phyloP scores from a whole-genome alignment of 2,797 vertebrate species.

The Silurus aristotelis region DNA sequence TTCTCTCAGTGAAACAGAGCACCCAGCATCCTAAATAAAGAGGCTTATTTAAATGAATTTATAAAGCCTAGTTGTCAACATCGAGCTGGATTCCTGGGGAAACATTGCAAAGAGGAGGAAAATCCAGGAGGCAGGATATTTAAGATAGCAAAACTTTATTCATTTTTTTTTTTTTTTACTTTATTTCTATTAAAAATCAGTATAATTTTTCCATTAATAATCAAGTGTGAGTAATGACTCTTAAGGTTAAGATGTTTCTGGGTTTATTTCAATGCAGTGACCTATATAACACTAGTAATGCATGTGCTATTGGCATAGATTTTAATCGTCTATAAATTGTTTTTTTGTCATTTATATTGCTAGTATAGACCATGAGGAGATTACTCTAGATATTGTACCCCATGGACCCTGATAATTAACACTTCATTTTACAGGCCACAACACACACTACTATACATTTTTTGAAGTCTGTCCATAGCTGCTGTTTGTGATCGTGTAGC shows the following conservation, averaged over 20 bases:
- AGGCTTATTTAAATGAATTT: slow-evolving; percentile 80
- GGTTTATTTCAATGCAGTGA: neutral
- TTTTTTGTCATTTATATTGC: neutral
- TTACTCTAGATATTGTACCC: neutral
- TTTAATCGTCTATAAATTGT: neutral
- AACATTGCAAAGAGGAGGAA: slow-evolving; percentile 55
- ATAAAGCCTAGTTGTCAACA: slow-evolving; percentile 70
- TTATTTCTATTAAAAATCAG: neutral
- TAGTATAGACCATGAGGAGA: neutral
- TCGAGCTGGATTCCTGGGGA: slow-evolving; percentile 62
- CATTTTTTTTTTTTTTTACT: too few species aligned
- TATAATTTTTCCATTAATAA: neutral
- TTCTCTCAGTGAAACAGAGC: slow-evolving; percentile 72
- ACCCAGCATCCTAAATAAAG: slow-evolving; percentile 70
- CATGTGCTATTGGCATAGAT: neutral
- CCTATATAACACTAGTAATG: neutral
- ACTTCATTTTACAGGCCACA: neutral
- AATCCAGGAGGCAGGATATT: slow-evolving; percentile 33
- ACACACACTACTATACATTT: neutral
- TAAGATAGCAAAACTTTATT: neutral
- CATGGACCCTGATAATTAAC: neutral
- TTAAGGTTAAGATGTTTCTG: neutral
- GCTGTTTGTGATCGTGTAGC: neutral
- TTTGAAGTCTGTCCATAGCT: neutral
- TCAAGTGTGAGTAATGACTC: neutral